phyloP scores from a whole-genome alignment of 2,888 invertebrate genomes.

The Ariolimax columbianus region DNA sequence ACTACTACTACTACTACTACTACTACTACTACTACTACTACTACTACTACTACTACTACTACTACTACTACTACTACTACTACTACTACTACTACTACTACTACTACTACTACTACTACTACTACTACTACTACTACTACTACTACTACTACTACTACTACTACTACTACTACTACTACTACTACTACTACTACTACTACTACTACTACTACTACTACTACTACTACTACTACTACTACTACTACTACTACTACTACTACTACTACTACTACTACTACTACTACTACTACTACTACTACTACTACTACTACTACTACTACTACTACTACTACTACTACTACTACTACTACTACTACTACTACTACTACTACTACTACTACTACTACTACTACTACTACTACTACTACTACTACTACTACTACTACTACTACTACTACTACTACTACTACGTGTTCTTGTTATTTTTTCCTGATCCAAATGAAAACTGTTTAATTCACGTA shows the following conservation, averaged over 20 bases:
- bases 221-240: slow-evolving; percentile 19
- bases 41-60: slow-evolving; percentile 20
- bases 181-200: slow-evolving; percentile 22
- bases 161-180: slow-evolving; percentile 19
- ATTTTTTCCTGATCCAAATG: no score
- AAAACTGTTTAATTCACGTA: no score
- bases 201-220: slow-evolving; percentile 18
- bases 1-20: not conserved
- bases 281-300: slow-evolving; percentile 15
- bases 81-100: slow-evolving; percentile 20
- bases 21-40: not conserved
- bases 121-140: slow-evolving; percentile 1
- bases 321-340: slow-evolving; percentile 23
- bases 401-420: slow-evolving; percentile 24
- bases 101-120: slow-evolving; percentile 6
- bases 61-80: slow-evolving; percentile 20
- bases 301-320: slow-evolving; percentile 10
- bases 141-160: slow-evolving; percentile 16
- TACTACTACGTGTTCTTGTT: no score
- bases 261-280: slow-evolving; percentile 22
- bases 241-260: slow-evolving; percentile 27
- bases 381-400: no score
- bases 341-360: slow-evolving; percentile 21
- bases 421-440: slow-evolving; percentile 27
- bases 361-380: slow-evolving; percentile 22